Evolutionary conservation across 2,888 invertebrate species (phyloP).

Genomic region (Perdita meconis): DNA sequence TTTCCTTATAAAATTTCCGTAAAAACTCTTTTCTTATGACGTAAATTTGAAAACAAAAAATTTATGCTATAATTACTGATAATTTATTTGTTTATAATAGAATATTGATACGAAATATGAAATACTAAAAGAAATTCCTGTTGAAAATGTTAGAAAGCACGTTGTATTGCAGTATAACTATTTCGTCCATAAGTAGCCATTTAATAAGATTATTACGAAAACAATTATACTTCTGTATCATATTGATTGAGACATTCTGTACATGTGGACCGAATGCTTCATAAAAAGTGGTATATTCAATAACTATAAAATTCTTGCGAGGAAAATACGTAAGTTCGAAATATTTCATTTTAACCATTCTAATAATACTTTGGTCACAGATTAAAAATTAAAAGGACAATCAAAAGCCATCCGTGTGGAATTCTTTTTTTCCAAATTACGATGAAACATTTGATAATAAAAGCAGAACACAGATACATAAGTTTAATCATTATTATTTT

Average conservation of each 20-base stretch:
- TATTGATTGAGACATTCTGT: constrained; percentile 23
- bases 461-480: constrained; percentile 1
- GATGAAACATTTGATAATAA: not conserved
- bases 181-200: constrained; percentile 21
- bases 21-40: not conserved
- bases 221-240: constrained; percentile 18
- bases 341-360: not conserved
- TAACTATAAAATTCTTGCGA: constrained; percentile 17
- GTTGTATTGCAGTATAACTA: constrained; percentile 7
- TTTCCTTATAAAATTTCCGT: not conserved
- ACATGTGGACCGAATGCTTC: constrained; percentile 22
- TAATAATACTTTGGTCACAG: not conserved
- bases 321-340: constrained; percentile 34
- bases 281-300: constrained; percentile 15
- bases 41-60: not conserved
- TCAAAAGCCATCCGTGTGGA: not conserved
- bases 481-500: not conserved
- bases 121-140: no score
- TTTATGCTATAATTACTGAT: not conserved
- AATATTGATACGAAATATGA: no score
- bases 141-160: not conserved
- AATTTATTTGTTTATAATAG: no score
- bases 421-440: not conserved
- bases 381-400: no score
- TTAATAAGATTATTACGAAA: constrained; percentile 7